These are phyloP conservation scores for Phrynocephalus vlangalii DNA, from an alignment of 2,797 vertebrate genomes.

Conservation along the genomic window DNA sequence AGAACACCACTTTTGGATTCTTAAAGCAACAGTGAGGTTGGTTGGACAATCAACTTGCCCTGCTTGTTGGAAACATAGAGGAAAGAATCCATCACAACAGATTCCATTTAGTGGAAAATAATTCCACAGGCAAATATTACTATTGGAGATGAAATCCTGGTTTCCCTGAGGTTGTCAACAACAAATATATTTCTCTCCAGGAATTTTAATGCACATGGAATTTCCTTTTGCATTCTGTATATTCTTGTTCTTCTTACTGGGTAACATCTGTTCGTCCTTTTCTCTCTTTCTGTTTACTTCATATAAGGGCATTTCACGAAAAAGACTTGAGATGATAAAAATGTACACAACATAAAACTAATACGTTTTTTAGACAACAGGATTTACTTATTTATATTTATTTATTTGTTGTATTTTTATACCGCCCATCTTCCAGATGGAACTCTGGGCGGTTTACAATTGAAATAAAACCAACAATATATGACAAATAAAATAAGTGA, in stretches of 20 bases:
- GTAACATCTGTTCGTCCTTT: background rate
- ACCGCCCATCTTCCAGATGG: too few species aligned
- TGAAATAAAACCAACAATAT: too few species aligned
- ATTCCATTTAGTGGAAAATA: constrained; percentile 16
- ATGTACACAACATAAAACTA: background rate
- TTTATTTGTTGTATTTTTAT: too few species aligned
- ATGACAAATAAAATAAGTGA: too few species aligned
- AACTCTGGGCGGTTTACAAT: too few species aligned
- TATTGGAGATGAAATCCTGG: background rate
- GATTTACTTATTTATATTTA: background rate
- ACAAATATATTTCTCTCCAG: background rate
- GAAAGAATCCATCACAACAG: constrained; percentile 21
- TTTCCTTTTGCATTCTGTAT: background rate
- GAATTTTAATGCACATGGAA: background rate
- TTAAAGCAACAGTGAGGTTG: background rate
- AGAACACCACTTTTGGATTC: background rate
- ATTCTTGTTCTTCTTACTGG: background rate
- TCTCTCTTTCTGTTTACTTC: background rate
- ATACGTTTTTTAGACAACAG: background rate
- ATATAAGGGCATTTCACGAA: background rate
- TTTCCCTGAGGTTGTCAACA: constrained; percentile 27
- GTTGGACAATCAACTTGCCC: constrained; percentile 37
- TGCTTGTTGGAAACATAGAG: constrained; percentile 35
- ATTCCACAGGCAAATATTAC: background rate
- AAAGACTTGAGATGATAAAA: background rate